Conservation (phyloP, 2,888 invertebrate genomes). For the Copidosoma aretas region DNA sequence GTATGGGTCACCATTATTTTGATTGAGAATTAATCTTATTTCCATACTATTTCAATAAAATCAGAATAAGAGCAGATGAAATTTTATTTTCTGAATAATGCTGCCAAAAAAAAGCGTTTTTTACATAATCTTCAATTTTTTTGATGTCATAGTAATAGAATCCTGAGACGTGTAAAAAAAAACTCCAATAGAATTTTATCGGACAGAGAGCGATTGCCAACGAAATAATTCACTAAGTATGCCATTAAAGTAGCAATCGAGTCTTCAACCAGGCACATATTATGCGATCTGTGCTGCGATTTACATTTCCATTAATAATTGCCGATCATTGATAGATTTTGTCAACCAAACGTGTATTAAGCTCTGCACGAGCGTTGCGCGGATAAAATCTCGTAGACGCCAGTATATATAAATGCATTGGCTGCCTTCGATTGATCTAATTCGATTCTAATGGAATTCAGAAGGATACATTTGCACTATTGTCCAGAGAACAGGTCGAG, state of each 20-base stretch:
- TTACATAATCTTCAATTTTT: neutral
- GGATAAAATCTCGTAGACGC: neutral
- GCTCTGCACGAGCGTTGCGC: no score
- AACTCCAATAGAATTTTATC: neutral
- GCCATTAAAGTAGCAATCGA: neutral
- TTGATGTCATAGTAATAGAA: neutral
- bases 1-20: no score
- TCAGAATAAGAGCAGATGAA: no score
- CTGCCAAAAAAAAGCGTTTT: neutral
- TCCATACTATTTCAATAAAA: no score
- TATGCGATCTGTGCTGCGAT: neutral
- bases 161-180: neutral
- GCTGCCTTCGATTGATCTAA: slow-evolving; percentile 1
- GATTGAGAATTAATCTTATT: no score
- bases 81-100: no score
- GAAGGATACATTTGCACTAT: neutral
- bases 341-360: neutral
- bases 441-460: slow-evolving; percentile 15
- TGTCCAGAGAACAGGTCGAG: neutral
- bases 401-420: neutral
- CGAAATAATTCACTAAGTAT: neutral
- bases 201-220: neutral
- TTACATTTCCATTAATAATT: slow-evolving; percentile 3
- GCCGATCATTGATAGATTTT: slow-evolving; percentile 1
- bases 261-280: neutral